Conservation (phyloP, 2,113 vertebrate genomes). For the Tichodroma muraria region DNA sequence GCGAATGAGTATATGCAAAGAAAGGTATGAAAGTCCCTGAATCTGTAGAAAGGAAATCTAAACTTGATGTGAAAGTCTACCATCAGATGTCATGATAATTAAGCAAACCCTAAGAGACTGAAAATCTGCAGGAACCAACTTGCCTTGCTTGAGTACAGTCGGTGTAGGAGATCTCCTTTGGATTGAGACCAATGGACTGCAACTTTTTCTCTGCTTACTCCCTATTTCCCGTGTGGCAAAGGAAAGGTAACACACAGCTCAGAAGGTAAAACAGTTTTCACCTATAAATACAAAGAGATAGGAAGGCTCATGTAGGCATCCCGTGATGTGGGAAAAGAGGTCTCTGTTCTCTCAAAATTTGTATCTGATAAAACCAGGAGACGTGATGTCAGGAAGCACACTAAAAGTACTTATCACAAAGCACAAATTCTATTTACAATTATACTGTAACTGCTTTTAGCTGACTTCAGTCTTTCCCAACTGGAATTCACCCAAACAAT, state of each 20-base stretch:
- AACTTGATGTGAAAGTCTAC: not conserved
- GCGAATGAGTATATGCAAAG: not conserved
- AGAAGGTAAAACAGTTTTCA: not conserved
- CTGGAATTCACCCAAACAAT: conserved; percentile 40
- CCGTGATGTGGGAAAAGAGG: not conserved
- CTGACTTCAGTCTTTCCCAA: conserved; percentile 12
- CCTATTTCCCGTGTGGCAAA: not conserved
- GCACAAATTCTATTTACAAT: conserved; percentile 1
- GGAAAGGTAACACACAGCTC: not conserved
- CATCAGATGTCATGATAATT: not conserved
- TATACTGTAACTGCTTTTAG: conserved; percentile 26
- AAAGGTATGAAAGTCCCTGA: not conserved
- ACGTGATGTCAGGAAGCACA: not conserved
- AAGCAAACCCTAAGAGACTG: not conserved
- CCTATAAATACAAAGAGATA: not conserved
- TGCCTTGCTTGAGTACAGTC: not conserved
- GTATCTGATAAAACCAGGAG: not conserved
- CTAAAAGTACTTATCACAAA: not conserved
- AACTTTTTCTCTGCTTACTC: not conserved
- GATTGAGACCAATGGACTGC: not conserved
- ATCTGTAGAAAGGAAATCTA: not conserved
- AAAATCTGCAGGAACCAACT: not conserved
- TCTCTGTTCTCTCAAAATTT: not conserved
- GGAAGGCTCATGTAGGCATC: not conserved
- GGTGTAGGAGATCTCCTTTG: not conserved